Evolutionary conservation across 2,797 vertebrate species (phyloP).

Genomic region (Allobates femoralis): DNA sequence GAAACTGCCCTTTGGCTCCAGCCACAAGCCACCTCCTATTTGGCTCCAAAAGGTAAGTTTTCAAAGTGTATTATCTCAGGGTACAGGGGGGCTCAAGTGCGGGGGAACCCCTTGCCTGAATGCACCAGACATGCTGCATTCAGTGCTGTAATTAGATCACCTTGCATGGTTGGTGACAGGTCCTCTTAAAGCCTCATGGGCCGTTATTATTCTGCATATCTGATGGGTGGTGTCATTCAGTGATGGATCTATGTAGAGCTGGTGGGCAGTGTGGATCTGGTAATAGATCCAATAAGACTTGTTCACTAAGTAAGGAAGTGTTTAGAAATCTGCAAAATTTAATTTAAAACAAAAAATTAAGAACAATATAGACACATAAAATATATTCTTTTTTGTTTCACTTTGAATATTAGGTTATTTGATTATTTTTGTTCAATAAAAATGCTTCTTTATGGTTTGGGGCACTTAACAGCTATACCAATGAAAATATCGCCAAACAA

Average conservation of each 20-base stretch:
- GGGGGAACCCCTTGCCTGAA: too few relatives aligned
- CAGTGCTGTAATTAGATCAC: too few relatives aligned
- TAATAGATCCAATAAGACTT: too few relatives aligned
- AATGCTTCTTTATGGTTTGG: neutral
- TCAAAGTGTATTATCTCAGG: too few relatives aligned
- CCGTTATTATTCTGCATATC: neutral
- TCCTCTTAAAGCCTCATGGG: too few relatives aligned
- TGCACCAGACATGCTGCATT: too few relatives aligned
- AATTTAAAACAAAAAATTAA: neutral
- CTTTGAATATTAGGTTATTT: neutral
- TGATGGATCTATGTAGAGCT: too few relatives aligned
- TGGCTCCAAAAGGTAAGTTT: too few relatives aligned
- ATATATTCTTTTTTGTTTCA: neutral
- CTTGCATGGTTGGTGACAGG: too few relatives aligned
- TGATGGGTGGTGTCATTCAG: neutral
- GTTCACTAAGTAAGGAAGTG: neutral
- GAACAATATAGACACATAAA: neutral
- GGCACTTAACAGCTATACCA: neutral
- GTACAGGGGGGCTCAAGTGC: too few relatives aligned
- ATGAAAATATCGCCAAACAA: neutral
- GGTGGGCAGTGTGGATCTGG: neutral
- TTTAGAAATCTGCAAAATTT: neutral
- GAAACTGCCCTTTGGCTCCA: too few relatives aligned
- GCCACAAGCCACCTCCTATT: too few relatives aligned
- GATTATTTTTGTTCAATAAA: neutral